These are phyloP conservation scores for Dallia pectoralis DNA, from an alignment of 2,797 vertebrate species.

Conservation along the genomic window DNA sequence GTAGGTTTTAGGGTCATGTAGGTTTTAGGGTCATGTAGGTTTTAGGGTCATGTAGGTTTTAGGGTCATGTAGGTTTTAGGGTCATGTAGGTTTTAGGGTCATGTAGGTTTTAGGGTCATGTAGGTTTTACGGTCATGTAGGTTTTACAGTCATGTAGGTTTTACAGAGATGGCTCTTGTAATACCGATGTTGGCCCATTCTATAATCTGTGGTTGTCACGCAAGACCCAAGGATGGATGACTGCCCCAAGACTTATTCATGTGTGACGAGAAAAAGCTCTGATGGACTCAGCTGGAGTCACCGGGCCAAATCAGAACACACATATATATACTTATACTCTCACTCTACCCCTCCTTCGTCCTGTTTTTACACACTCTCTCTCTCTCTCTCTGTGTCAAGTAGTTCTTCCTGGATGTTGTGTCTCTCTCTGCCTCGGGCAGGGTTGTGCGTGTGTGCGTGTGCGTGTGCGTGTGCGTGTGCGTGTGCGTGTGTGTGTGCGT, in stretches of 20 bases:
- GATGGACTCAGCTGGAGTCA: background rate
- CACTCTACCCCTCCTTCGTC: background rate
- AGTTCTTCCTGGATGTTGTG: background rate
- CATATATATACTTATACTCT: constrained; percentile 24
- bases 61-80: too few relatives aligned
- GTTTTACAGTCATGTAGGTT: too few relatives aligned
- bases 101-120: too few relatives aligned
- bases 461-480: too few relatives aligned
- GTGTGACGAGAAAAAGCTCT: background rate
- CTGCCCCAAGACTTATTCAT: background rate
- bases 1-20: too few relatives aligned
- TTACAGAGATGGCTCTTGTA: background rate
- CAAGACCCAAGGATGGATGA: background rate
- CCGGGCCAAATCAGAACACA: background rate
- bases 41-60: too few relatives aligned
- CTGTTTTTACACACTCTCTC: background rate
- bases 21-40: too few relatives aligned
- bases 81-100: too few relatives aligned
- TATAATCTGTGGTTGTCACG: background rate
- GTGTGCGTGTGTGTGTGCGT: background rate
- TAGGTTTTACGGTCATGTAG: too few relatives aligned
- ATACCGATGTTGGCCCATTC: background rate
- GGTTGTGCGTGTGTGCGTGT: background rate
- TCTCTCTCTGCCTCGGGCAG: background rate
- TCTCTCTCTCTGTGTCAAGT: background rate